Evolutionary conservation across 64 coral and sea anemone species (phyloP).

Genomic region (Astreopora myriophthalma): DNA sequence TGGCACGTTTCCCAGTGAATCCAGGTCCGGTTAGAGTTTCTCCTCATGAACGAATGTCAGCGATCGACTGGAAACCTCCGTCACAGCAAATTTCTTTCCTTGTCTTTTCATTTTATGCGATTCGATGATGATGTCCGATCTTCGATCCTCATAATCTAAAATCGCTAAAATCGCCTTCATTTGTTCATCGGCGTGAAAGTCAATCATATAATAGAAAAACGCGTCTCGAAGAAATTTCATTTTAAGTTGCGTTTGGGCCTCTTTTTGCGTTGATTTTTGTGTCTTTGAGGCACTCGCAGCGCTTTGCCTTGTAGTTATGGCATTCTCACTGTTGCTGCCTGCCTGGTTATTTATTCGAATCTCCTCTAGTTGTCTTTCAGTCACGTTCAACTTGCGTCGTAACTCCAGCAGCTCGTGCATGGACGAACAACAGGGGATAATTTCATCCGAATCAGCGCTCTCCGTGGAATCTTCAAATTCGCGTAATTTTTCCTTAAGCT

Average conservation of each 20-base stretch:
- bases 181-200: constrained; percentile 97
- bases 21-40: not conserved
- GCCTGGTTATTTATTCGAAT: constrained; percentile 81
- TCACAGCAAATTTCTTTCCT: constrained; percentile 93
- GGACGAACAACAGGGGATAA: constrained; percentile 89
- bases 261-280: constrained; percentile 61
- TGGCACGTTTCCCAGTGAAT: too few species aligned
- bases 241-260: constrained; percentile 84
- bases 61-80: constrained; percentile 85
- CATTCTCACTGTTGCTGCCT: not conserved
- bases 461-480: constrained; percentile 50
- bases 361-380: constrained; percentile 70
- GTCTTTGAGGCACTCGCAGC: not conserved
- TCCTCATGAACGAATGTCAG: constrained; percentile 96
- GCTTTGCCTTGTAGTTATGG: not conserved
- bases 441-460: constrained; percentile 70
- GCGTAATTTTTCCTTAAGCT: constrained; percentile 45
- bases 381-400: constrained; percentile 77
- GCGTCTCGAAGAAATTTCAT: constrained; percentile 97
- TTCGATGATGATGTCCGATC: constrained; percentile 90
- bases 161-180: constrained; percentile 98
- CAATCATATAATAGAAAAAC: constrained; percentile 99
- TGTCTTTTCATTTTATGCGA: constrained; percentile 86
- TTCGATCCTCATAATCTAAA: constrained; percentile 88
- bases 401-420: constrained; percentile 92